Base-by-base conservation (phyloP, 2,113 vertebrate species). In the Protomyctophum bolini region DNA sequence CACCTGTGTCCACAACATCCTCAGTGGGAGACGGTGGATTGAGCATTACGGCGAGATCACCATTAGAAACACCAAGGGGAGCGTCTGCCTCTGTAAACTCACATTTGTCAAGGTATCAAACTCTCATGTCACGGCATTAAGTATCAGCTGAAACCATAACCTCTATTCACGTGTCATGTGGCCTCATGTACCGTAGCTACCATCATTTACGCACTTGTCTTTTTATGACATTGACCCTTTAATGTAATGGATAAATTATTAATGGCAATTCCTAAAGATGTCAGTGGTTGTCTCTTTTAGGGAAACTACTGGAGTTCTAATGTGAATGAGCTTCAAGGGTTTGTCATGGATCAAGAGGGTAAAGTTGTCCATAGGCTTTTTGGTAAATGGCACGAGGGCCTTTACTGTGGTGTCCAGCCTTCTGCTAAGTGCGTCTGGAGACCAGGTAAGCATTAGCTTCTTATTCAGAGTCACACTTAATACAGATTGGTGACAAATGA, bases 251-350 rank as follows among this genome's bases (percentile, higher is more conserved):
- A 41, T 4, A 4, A 41, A 41, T 41, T 41, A 41, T 41, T 41
- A 41, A 41, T 41, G 33, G 5, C 33, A 41, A 41, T 41, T 7
- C 33, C 11, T 62, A 14, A 3, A 3, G 33, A 41, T 41, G 33
- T 41, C 10, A 28, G 2, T n/a, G 10, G 63, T 21, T 71, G 29
- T 74, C 52, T 73, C 56, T 78, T 64, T 52, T 76, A 99, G 98
- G 97, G 97, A 59, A 99, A 96, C 91, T 99, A 99, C 63, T 99
- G 98, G 98, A 99, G 97, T 83, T 98, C 97, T 8, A 98, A 95
- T 64, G 96, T 97, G 55, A 99, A 99, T 78, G 97, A 99, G 82
- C 94, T 99, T 63, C 98, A 99, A 83, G 98, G 98, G 5, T 94
- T 97, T 66, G 94, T 99, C 77, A 98, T 98, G 91, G 97, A 98